Conservation (phyloP, 2,888 invertebrate genomes). For the Allygus modestus region DNA sequence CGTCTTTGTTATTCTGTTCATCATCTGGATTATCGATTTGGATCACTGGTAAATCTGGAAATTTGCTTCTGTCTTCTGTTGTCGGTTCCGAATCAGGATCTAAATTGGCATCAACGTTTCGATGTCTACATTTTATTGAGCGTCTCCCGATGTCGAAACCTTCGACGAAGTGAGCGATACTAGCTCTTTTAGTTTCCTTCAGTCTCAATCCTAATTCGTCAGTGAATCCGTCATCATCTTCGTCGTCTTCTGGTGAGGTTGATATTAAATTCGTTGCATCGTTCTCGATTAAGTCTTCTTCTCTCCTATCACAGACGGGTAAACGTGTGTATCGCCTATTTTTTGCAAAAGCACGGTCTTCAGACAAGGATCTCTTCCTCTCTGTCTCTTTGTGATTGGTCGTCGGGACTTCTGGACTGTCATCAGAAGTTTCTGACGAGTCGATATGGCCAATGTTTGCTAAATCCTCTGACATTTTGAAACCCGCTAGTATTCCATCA, state of each 20-base stretch:
- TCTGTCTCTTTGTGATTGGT: conserved; percentile 55
- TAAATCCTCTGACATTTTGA: conserved; percentile 70
- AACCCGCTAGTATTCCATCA: conserved; percentile 59
- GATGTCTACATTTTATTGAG: conserved; percentile 80
- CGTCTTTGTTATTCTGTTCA: conserved; percentile 66
- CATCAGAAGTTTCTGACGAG: conserved; percentile 88
- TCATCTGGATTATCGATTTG: conserved; percentile 67
- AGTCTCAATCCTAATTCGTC: conserved; percentile 68
- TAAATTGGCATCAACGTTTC: conserved; percentile 64
- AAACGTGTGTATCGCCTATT: conserved; percentile 18
- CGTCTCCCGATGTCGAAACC: conserved; percentile 88
- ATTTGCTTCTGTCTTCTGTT: conserved; percentile 56
- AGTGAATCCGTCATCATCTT: conserved; percentile 70
- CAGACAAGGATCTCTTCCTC: conserved; percentile 57
- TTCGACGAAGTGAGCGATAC: conserved; percentile 89
- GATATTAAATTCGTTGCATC: conserved; percentile 71
- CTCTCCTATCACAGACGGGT: conserved; percentile 40
- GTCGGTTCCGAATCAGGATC: conserved; percentile 61
- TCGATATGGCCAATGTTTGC: conserved; percentile 85
- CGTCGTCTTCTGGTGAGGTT: conserved; percentile 70
- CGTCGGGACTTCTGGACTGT: conserved; percentile 70
- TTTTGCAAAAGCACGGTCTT: conserved; percentile 58
- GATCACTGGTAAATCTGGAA: conserved; percentile 66
- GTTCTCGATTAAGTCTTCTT: conserved; percentile 66
- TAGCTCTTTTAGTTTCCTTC: conserved; percentile 76